Conservation (phyloP, 2,113 vertebrate species). For the Anhinga rufa region DNA sequence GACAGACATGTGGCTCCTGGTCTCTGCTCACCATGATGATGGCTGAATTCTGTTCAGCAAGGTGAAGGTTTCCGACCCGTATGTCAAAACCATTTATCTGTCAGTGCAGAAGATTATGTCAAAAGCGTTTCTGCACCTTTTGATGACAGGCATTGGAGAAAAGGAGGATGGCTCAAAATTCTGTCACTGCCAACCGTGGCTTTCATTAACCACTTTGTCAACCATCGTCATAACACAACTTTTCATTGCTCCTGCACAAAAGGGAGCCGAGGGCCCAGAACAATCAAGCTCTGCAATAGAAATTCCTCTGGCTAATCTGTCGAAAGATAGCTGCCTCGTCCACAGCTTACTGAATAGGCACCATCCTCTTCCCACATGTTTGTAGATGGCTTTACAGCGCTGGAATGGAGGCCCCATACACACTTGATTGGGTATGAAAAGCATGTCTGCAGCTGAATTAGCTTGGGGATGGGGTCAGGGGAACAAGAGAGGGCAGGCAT, state of each 20-base stretch:
- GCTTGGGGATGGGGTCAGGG: neutral
- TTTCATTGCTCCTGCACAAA: conserved; percentile 75
- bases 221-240: conserved; percentile 75
- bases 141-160: conserved; percentile 43
- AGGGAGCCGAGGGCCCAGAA: conserved; percentile 67
- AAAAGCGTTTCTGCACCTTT: conserved; percentile 55
- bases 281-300: conserved; percentile 68
- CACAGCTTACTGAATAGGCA: conserved; percentile 58
- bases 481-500: neutral
- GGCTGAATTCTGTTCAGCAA: conserved; percentile 12
- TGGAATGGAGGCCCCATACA: conserved; percentile 30
- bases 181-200: conserved; percentile 57
- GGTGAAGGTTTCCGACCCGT: conserved; percentile 43
- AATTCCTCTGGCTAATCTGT: conserved; percentile 80
- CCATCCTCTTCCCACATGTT: conserved; percentile 46
- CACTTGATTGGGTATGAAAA: conserved; percentile 63
- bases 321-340: conserved; percentile 76
- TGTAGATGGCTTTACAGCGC: neutral
- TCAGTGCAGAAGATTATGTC: conserved; percentile 60
- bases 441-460: conserved; percentile 17
- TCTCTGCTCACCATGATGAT: neutral
- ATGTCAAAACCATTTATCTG: conserved; percentile 63
- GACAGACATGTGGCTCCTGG: neutral
- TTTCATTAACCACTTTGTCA: conserved; percentile 79
- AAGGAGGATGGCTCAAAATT: conserved; percentile 50